Conservation (phyloP, 1,140 invertebrate species). For the Penaeus indicus region DNA sequence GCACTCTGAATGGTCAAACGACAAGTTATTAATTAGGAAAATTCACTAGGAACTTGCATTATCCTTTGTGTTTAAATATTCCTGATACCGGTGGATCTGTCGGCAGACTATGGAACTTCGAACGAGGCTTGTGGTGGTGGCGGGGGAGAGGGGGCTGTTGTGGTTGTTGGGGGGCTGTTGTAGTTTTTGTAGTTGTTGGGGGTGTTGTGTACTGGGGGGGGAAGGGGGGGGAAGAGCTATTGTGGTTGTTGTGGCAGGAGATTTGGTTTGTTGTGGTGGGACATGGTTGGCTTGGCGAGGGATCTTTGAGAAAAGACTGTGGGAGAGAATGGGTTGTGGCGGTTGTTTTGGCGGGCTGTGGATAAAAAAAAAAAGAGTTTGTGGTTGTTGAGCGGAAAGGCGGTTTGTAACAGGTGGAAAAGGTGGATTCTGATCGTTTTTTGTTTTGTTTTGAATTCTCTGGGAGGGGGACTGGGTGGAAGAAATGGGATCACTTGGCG, state of each 20-base stretch:
- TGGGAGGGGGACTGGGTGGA: neutral
- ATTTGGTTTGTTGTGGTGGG: too few relatives aligned
- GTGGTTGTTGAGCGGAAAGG: neutral
- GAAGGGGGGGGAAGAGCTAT: neutral
- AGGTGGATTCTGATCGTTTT: neutral
- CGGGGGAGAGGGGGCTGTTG: constrained; percentile 3
- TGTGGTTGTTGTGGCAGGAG: too few relatives aligned
- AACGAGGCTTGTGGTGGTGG: constrained; percentile 36
- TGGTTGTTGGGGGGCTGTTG: neutral
- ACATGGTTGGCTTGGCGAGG: too few relatives aligned
- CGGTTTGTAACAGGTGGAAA: neutral
- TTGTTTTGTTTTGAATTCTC: neutral
- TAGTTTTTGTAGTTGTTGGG: neutral
- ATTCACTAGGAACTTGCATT: constrained; percentile 62
- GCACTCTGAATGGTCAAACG: constrained; percentile 52
- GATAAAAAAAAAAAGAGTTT: neutral
- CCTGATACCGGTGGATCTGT: constrained; percentile 61
- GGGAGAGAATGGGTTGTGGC: too few relatives aligned
- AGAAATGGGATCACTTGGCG: neutral
- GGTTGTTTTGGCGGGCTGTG: neutral
- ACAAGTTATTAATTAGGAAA: constrained; percentile 59
- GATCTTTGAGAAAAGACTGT: too few relatives aligned
- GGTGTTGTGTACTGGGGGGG: neutral
- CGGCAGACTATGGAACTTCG: constrained; percentile 61
- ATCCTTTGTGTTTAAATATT: constrained; percentile 62